Conservation (phyloP, 2,113 vertebrate genomes). For the Diadophis punctatus region DNA sequence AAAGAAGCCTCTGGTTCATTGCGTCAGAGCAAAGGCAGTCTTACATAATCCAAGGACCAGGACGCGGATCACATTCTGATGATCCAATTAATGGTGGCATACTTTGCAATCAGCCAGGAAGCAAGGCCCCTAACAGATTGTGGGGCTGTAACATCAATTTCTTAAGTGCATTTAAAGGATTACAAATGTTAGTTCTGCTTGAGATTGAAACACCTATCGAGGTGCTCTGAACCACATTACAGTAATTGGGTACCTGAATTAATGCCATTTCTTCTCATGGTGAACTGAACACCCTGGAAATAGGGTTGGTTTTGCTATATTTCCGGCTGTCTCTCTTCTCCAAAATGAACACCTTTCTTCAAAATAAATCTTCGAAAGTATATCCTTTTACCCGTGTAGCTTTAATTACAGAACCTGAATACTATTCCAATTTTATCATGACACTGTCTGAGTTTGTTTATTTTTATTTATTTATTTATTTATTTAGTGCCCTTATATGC, state of each 20-base stretch:
- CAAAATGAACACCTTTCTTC: neutral
- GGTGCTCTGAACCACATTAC: slow-evolving; percentile 84
- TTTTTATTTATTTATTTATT: too few species aligned
- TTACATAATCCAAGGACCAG: slow-evolving; percentile 90
- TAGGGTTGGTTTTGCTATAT: slow-evolving; percentile 58
- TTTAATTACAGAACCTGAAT: slow-evolving; percentile 65
- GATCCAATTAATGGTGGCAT: slow-evolving; percentile 96
- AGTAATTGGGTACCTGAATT: slow-evolving; percentile 85
- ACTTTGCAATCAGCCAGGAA: slow-evolving; percentile 84
- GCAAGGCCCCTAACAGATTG: slow-evolving; percentile 89
- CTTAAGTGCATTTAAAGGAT: slow-evolving; percentile 99
- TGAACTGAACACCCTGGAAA: slow-evolving; percentile 59
- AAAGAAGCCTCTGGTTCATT: slow-evolving; percentile 75
- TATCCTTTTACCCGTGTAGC: slow-evolving; percentile 52
- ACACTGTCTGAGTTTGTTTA: slow-evolving; percentile 54
- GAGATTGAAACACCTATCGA: slow-evolving; percentile 79
- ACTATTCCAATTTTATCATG: slow-evolving; percentile 58
- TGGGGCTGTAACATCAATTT: slow-evolving; percentile 95
- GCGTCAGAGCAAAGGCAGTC: slow-evolving; percentile 88
- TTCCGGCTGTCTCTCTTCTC: slow-evolving; percentile 43
- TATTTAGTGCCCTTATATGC: too few species aligned
- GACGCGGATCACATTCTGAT: slow-evolving; percentile 96
- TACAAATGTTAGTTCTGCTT: slow-evolving; percentile 87
- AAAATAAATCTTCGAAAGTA: slow-evolving; percentile 59
- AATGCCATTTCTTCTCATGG: slow-evolving; percentile 72